Conservation (phyloP, 2,797 vertebrate species). For the Psittacula derbiana region DNA sequence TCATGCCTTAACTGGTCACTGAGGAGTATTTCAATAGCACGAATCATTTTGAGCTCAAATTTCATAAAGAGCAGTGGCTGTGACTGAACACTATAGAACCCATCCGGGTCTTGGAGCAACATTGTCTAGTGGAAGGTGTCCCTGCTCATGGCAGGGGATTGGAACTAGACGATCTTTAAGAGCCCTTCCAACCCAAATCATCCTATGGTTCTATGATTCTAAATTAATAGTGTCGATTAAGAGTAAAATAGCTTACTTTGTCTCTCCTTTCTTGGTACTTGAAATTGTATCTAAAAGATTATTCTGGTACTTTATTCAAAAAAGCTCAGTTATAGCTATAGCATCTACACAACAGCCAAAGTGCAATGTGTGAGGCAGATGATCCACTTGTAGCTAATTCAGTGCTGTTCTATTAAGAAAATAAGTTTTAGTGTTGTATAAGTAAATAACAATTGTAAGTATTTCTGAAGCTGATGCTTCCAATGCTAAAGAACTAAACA, state of each 20-base stretch:
- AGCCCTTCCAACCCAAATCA: not conserved
- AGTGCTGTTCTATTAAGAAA: not conserved
- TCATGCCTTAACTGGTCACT: not conserved
- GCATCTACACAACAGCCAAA: not conserved
- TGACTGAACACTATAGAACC: not conserved
- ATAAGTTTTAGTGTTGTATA: not conserved
- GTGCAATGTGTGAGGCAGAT: not conserved
- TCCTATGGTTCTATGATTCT: not conserved
- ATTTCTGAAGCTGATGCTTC: not conserved
- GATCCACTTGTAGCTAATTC: not conserved
- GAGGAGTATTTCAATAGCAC: not conserved
- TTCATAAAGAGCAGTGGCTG: not conserved
- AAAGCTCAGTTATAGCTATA: not conserved
- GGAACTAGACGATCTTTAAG: not conserved
- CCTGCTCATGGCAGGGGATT: not conserved
- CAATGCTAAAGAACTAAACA: not conserved
- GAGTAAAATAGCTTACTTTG: not conserved
- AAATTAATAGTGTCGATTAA: not conserved
- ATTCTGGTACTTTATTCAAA: not conserved
- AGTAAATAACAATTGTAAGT: not conserved
- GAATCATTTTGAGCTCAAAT: not conserved
- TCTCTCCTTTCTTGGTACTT: not conserved
- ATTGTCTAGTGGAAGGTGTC: not conserved
- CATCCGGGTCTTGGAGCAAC: not conserved
- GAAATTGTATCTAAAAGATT: not conserved